A percentile compares a stretch with the other conserved stretches of the same genome.
These are phyloP conservation scores for Chlorospingus flavigularis DNA, from an alignment of 2,797 vertebrate genomes.

Conservation along the genomic window DNA sequence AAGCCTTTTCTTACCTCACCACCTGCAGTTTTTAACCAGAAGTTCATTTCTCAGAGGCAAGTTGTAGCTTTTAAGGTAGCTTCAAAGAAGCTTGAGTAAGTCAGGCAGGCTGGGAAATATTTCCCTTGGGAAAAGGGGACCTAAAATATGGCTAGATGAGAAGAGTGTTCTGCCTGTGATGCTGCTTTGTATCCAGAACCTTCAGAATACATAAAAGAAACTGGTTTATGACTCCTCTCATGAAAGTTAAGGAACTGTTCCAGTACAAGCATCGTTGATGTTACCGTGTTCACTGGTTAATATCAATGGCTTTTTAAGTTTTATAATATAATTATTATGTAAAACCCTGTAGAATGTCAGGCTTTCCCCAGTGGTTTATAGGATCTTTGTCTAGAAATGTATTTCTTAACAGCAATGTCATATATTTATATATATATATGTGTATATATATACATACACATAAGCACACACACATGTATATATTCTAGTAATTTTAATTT, in stretches of 20 bases:
- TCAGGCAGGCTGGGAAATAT: background rate
- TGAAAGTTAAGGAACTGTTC: background rate
- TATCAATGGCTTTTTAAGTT: background rate
- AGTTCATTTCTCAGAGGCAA: background rate
- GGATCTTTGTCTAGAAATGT: constrained; percentile 26
- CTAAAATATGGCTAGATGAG: background rate
- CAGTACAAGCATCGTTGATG: background rate
- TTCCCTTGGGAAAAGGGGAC: background rate
- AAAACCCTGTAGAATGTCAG: background rate
- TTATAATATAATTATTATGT: background rate
- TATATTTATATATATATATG: no score
- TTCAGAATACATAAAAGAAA: background rate
- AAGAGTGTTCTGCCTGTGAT: background rate
- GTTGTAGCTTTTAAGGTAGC: background rate
- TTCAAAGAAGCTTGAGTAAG: background rate
- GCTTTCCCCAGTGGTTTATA: background rate
- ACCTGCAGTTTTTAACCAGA: background rate
- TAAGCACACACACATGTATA: accelerated
- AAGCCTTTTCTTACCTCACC: background rate
- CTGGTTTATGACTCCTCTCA: background rate
- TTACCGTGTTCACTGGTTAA: background rate
- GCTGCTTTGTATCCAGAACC: background rate
- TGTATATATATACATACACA: background rate
- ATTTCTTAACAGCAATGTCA: background rate
- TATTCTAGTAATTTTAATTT: background rate